phyloP scores from a whole-genome alignment of 2,797 vertebrate genomes.

The Hemitrygon akajei region DNA sequence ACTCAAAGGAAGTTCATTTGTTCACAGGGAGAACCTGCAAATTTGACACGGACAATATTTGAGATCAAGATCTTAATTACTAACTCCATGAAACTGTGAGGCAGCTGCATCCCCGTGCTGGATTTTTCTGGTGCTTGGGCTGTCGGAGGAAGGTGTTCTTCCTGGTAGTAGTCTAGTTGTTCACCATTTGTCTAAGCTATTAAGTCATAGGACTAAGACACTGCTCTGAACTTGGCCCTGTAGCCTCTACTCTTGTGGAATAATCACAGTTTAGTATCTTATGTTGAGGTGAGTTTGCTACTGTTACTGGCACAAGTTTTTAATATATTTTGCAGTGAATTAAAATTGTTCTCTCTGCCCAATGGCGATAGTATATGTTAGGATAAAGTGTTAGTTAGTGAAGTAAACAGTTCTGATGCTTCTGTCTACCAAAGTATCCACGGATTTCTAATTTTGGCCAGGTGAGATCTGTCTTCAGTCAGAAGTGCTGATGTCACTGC shows the following conservation, averaged over 20 bases:
- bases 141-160: too few species aligned
- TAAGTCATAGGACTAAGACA: neutral
- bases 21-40: too few species aligned
- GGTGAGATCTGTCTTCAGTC: neutral
- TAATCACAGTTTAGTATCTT: neutral
- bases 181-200: neutral
- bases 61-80: too few species aligned
- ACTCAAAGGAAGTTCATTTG: too few species aligned
- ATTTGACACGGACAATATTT: too few species aligned
- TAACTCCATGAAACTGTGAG: too few species aligned
- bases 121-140: too few species aligned
- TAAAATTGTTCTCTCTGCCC: neutral
- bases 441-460: neutral
- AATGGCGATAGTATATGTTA: neutral
- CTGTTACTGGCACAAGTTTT: neutral
- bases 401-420: neutral
- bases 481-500: neutral
- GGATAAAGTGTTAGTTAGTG: neutral
- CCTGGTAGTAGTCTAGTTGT: neutral
- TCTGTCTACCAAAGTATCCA: neutral
- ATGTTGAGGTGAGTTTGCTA: neutral
- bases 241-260: neutral
- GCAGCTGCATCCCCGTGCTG: too few species aligned
- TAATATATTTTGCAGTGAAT: neutral
- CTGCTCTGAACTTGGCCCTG: neutral